Conservation (phyloP, 2,797 vertebrate species). For the Onychomys torridus region DNA sequence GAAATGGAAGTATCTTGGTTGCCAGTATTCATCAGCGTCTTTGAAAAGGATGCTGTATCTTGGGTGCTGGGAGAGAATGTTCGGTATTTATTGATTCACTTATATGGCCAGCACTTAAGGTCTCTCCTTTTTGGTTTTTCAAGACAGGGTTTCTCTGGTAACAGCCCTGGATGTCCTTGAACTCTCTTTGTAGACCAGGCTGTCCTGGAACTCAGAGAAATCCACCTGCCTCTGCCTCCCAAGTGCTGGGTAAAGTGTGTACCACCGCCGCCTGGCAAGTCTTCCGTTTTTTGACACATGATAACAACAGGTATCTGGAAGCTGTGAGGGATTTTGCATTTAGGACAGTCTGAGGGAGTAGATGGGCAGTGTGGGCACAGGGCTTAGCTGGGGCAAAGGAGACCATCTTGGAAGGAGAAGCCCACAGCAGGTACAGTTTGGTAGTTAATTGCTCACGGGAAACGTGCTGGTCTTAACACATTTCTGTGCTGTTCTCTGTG, state of each 20-base stretch:
- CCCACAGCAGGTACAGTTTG: not conserved
- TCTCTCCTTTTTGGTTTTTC: not conserved
- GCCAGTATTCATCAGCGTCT: not conserved
- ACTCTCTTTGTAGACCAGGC: not conserved
- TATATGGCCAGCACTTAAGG: not conserved
- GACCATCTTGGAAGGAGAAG: not conserved
- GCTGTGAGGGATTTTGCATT: not conserved
- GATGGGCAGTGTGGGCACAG: not conserved
- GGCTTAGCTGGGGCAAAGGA: not conserved
- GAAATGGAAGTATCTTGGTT: constrained; percentile 17
- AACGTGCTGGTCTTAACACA: not conserved
- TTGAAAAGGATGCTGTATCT: not conserved
- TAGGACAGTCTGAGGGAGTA: not conserved
- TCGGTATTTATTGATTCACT: not conserved
- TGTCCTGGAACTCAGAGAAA: not conserved
- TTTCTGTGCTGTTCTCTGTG: not conserved
- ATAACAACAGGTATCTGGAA: not conserved
- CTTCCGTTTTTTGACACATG: not conserved
- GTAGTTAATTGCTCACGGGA: not conserved
- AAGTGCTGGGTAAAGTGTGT: not conserved
- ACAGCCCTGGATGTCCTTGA: not conserved
- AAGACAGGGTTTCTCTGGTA: not conserved
- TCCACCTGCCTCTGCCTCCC: not conserved
- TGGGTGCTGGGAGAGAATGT: not conserved
- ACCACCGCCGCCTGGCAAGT: not conserved